Percentiles rank a stretch among this genome's conserved stretches.
These are phyloP conservation scores for Calephelis nemesis DNA, from an alignment of 1,140 invertebrate genomes.

Conservation along the genomic window DNA sequence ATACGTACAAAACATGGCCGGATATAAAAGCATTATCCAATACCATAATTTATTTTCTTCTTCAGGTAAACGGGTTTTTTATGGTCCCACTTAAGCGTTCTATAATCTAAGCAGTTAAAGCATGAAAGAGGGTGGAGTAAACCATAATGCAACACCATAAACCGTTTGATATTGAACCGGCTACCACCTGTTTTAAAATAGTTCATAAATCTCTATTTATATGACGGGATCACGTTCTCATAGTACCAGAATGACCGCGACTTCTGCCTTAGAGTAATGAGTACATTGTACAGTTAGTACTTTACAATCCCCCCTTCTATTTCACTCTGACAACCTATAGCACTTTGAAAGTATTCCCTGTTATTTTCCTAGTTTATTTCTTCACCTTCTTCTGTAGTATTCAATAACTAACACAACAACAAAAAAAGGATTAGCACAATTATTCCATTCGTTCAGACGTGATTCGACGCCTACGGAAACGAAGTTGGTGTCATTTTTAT, in stretches of 20 bases:
- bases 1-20: conserved; percentile 50
- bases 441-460: too few species aligned
- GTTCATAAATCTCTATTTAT: conserved; percentile 12
- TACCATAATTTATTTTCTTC: conserved; percentile 72
- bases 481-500: too few species aligned
- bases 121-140: conserved; percentile 59
- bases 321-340: too few species aligned
- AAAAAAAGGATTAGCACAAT: too few species aligned
- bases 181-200: conserved; percentile 39
- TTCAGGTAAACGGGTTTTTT: conserved; percentile 69
- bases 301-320: too few species aligned
- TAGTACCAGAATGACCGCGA: neutral
- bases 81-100: conserved; percentile 68
- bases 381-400: too few species aligned
- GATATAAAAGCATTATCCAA: conserved; percentile 73
- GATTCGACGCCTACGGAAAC: too few species aligned
- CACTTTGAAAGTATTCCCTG: too few species aligned
- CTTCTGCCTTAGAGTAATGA: neutral
- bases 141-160: conserved; percentile 62
- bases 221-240: neutral
- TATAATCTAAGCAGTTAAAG: conserved; percentile 61
- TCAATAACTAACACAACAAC: too few species aligned
- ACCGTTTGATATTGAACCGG: conserved; percentile 55
- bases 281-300: neutral
- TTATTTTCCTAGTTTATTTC: too few species aligned